These are phyloP conservation scores for Conus ventricosus DNA, from an alignment of 1,140 invertebrate genomes.

Conservation along the genomic window DNA sequence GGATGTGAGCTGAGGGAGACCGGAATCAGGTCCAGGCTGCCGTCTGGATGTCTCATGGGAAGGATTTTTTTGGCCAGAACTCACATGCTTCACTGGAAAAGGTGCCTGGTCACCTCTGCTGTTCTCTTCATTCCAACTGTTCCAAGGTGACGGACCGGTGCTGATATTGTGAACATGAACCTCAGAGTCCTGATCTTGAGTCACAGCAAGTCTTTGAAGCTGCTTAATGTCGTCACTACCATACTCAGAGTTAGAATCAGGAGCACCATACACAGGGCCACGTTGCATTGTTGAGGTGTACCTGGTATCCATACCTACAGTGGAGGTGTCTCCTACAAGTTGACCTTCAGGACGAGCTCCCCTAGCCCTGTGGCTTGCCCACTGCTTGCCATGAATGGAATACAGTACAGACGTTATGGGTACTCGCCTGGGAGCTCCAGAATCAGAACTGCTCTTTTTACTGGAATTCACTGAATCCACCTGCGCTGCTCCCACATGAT, in stretches of 20 bases:
- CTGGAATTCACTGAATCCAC: background rate
- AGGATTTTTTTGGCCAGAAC: background rate
- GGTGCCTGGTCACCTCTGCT: background rate
- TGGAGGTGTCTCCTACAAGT: background rate
- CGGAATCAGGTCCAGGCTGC: background rate
- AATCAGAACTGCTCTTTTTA: background rate
- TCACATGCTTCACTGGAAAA: background rate
- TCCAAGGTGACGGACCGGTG: background rate
- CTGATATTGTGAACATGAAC: background rate
- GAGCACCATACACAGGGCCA: background rate
- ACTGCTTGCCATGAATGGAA: background rate
- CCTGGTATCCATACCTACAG: background rate
- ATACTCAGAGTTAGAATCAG: background rate
- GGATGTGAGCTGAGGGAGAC: background rate
- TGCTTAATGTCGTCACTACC: background rate
- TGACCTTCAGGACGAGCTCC: background rate
- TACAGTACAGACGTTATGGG: background rate
- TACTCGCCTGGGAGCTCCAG: background rate
- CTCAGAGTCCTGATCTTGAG: background rate
- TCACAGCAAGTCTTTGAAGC: background rate
- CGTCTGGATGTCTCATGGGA: background rate
- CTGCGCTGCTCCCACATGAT: background rate
- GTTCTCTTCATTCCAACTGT: background rate
- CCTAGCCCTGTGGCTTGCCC: background rate
- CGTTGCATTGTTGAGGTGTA: background rate